A percentile compares a stretch with the other conserved stretches of the same genome.
Conservation (phyloP, 2,797 vertebrate genomes). For the Capromys pilorides region DNA sequence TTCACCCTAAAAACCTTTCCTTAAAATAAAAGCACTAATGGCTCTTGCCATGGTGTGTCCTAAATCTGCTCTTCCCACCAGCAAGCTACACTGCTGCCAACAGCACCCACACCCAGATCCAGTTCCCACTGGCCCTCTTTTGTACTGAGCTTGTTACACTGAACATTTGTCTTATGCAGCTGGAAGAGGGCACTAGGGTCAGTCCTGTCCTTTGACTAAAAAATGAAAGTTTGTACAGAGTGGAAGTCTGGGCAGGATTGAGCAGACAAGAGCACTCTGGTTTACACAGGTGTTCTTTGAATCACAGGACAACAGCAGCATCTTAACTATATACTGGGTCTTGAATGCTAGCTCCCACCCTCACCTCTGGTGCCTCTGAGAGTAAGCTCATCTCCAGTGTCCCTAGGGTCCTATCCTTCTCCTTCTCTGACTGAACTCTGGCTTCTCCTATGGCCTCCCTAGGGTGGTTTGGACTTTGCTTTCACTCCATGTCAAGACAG, state of each 20-base stretch:
- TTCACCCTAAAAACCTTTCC: slow-evolving; percentile 25
- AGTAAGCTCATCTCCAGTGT: neutral
- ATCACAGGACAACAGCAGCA: neutral
- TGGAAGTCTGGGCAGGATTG: neutral
- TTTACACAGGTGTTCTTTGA: neutral
- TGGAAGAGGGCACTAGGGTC: neutral
- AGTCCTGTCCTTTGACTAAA: neutral
- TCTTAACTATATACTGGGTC: neutral
- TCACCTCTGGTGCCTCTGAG: neutral
- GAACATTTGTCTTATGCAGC: neutral
- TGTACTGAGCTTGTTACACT: neutral
- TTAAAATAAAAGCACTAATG: slow-evolving; percentile 7
- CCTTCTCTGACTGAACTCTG: neutral
- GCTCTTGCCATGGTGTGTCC: neutral
- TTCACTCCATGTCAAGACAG: neutral
- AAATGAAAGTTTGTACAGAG: neutral
- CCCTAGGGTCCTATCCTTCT: neutral
- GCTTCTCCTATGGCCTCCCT: neutral
- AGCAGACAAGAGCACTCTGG: neutral
- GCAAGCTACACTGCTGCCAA: neutral
- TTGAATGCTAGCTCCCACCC: neutral
- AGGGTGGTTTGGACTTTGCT: neutral
- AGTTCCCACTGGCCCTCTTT: too few species aligned
- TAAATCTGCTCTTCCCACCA: neutral
- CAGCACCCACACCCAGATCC: neutral